Base-by-base conservation (phyloP, 1,140 invertebrate species). In the Aphaenogaster rudis region DNA sequence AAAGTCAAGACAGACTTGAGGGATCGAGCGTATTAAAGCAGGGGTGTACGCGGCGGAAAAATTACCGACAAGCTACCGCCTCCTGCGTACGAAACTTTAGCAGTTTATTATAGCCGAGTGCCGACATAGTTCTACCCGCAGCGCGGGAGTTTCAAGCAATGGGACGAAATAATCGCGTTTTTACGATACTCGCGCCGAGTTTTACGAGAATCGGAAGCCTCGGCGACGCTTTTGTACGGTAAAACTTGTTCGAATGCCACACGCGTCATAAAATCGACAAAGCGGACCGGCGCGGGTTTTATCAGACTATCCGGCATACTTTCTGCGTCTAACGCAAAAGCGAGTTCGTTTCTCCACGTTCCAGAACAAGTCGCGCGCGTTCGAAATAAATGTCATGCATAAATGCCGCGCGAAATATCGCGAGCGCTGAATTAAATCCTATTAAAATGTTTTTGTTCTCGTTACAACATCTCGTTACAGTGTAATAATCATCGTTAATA, bases 231-330 rank as follows among this genome's bases (percentile, higher is more conserved):
- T 74, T 84, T 76, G 80, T 50, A 69, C 67, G 80, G 80, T 61
- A 63, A 76, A 84, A 76, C 57, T 84, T 61, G 80, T 76, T 74
- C 80, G 80, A 76, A 61, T 76, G 69, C 80, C 69, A 21, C 42
- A 84, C 80, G 80, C 80, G 42, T 84, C 80, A 84, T 84, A 84
- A 84, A 84, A 84, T 84, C 52, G 80, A 84, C 80, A 84, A 84
- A 84, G 80, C 72, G 39, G n/a, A 9, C 67, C 48, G 33, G 1
- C 11, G 39, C 45, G 36, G 8, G 7, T 82, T 82, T 82, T 74
- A 74, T 74, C 80, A 76, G 61, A 50, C 28, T 17, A 33, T 4
- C 15, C 78, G 79, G 36, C 80, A 76, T 76, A 76, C 80, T 84
- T 84, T 74, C 42, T 8, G 28, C 54, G 28, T 61, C 54, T 72